Base-by-base conservation (phyloP, 2,888 invertebrate genomes). In the Altica lythri region DNA sequence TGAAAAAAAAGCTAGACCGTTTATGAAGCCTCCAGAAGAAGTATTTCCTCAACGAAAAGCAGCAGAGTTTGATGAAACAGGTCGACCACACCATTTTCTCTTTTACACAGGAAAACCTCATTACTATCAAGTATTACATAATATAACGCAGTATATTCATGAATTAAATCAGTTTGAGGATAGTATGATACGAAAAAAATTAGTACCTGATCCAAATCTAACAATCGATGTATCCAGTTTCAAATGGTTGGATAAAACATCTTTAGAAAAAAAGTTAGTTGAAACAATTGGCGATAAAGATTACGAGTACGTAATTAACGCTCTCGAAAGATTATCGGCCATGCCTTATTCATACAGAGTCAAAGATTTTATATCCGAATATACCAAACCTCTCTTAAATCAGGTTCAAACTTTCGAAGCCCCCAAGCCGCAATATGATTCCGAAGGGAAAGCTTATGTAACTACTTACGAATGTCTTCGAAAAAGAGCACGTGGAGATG, bases 61-160 rank as follows among this genome's bases (percentile, higher is more conserved):
- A 32, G 94, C 94, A 2, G 89, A 94, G 74, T 96, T 96, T 78
- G 93, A 94, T 76, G 85, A 86, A 71, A 85, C 86, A 61, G 99
- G 99, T 0, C 81, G 95, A 65, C 98, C 99, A 1, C 86, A 86
- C 73, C 93, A 97, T 76, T 86, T 84, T 56, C 79, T 98, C 61
- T 99, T 96, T 77, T 99, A 96, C 73, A 98, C 98, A 0, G 84
- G 86, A 34, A 87, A 83, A 69, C 90, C 95, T 0, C 90, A 91
- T 72, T 97, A 88, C 73, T 93, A 89, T 72, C 83, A 89, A 69
- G 70, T 89, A 3, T 78, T 97, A 64, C 87, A 90, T 79, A 81
- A 90, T 71, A 82, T 87, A 69, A 86, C 85, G 13, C 84, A 84
- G 54, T 80, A 86, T 63, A 81, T 91, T 18, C 81, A 86, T 64